These are phyloP conservation scores for Petromus typicus DNA, from an alignment of 2,113 vertebrate genomes.

Conservation along the genomic window DNA sequence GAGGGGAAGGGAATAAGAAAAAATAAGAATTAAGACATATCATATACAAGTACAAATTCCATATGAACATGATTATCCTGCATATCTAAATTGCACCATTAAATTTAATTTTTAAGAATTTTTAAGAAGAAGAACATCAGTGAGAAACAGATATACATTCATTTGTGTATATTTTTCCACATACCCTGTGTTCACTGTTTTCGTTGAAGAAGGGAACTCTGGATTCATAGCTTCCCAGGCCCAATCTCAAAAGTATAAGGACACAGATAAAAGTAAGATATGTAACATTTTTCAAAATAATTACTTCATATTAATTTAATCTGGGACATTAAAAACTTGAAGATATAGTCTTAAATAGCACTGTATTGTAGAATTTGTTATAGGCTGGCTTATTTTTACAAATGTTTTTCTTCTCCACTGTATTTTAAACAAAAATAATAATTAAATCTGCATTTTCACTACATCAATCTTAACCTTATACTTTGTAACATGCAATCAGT, in stretches of 20 bases:
- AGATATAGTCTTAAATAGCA: conserved; percentile 4
- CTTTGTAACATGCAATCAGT: conserved; percentile 11
- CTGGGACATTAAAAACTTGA: neutral
- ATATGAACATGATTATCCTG: too few relatives aligned
- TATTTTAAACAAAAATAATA: conserved; percentile 37
- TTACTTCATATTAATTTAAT: conserved; percentile 55
- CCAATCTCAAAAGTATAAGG: conserved; percentile 84
- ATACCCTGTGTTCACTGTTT: conserved; percentile 81
- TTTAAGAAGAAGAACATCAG: conserved; percentile 6
- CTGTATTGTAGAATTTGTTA: conserved; percentile 16
- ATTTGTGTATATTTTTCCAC: conserved; percentile 58
- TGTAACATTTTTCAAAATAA: conserved; percentile 27
- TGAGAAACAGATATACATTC: conserved; percentile 47
- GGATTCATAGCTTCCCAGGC: conserved; percentile 82
- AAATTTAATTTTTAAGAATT: too few relatives aligned
- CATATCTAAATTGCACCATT: too few relatives aligned
- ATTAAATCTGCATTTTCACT: conserved; percentile 44
- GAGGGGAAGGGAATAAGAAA: too few relatives aligned
- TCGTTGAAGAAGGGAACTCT: conserved; percentile 72
- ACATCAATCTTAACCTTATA: neutral
- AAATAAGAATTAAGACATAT: too few relatives aligned
- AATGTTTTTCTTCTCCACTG: neutral
- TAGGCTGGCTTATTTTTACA: conserved; percentile 9
- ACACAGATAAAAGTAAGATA: conserved; percentile 58
- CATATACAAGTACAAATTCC: too few relatives aligned